Evolutionary conservation across 2,797 vertebrate genomes (phyloP).

Genomic region (Apodemus agrarius): DNA sequence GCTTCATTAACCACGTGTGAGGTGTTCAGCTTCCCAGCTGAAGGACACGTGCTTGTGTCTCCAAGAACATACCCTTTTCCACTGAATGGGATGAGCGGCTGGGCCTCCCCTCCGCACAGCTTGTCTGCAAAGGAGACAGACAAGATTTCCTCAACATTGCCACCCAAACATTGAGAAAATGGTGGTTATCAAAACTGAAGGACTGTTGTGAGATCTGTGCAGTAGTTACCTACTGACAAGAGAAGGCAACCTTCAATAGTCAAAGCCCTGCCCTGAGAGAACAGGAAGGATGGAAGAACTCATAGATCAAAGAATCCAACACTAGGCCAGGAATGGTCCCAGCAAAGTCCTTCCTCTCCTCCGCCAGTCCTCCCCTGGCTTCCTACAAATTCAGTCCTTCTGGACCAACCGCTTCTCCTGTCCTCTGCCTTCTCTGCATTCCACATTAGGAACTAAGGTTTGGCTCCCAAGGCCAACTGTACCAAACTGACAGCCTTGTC

Average conservation of each 20-base stretch:
- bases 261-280: neutral
- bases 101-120: slow-evolving; percentile 82
- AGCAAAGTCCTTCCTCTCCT: neutral
- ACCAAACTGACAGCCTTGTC: neutral
- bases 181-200: neutral
- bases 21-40: slow-evolving; percentile 64
- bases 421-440: neutral
- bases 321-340: neutral
- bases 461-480: neutral
- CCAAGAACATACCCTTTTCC: slow-evolving; percentile 93
- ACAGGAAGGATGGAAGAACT: neutral
- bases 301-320: neutral
- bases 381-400: neutral
- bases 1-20: slow-evolving; percentile 24
- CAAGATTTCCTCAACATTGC: neutral
- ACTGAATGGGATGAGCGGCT: slow-evolving; percentile 91
- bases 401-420: neutral
- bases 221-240: neutral
- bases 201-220: neutral
- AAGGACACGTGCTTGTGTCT: slow-evolving; percentile 74
- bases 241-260: neutral
- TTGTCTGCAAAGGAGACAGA: slow-evolving; percentile 84
- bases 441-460: neutral
- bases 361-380: neutral
- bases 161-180: neutral